phyloP scores from a whole-genome alignment of 2,797 vertebrate genomes.

The Sebastes iracundus region DNA sequence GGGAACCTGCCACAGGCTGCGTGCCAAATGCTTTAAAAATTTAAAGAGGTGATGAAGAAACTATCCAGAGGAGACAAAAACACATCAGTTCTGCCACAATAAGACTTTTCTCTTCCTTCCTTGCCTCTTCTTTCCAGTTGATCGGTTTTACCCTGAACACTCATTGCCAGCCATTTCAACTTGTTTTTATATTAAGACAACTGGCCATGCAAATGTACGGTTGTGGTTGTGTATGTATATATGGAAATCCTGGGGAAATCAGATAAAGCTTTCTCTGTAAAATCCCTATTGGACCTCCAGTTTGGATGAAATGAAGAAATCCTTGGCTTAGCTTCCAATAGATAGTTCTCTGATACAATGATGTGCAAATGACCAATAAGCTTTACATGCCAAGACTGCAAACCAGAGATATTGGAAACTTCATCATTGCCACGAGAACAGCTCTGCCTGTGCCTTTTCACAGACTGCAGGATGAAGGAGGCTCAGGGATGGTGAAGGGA shows the following conservation, averaged over 20 bases:
- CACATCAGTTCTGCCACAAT: slow-evolving; percentile 85
- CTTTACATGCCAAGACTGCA: slow-evolving; percentile 43
- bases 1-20: slow-evolving; percentile 89
- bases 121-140: slow-evolving; percentile 44
- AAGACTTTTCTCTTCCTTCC: slow-evolving; percentile 72
- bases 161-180: slow-evolving; percentile 49
- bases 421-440: slow-evolving; percentile 22
- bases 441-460: slow-evolving; percentile 8
- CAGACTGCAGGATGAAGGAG: slow-evolving; percentile 28
- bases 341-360: slow-evolving; percentile 32
- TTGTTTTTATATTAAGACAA: slow-evolving; percentile 40
- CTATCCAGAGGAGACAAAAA: slow-evolving; percentile 92
- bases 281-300: slow-evolving; percentile 28
- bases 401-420: slow-evolving; percentile 34
- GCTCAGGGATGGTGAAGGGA: not conserved
- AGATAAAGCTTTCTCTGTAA: slow-evolving; percentile 26
- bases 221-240: slow-evolving; percentile 39
- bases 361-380: slow-evolving; percentile 56
- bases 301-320: slow-evolving; percentile 51
- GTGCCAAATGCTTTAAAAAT: slow-evolving; percentile 93
- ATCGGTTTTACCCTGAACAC: slow-evolving; percentile 45
- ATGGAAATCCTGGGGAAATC: slow-evolving; percentile 57
- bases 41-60: slow-evolving; percentile 99
- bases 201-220: slow-evolving; percentile 39
- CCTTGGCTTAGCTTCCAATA: slow-evolving; percentile 27